Evolutionary conservation across 1,140 invertebrate species (phyloP), one percentile per base, ranked within the genome.

Genomic region (Babylonia areolata): DNA sequence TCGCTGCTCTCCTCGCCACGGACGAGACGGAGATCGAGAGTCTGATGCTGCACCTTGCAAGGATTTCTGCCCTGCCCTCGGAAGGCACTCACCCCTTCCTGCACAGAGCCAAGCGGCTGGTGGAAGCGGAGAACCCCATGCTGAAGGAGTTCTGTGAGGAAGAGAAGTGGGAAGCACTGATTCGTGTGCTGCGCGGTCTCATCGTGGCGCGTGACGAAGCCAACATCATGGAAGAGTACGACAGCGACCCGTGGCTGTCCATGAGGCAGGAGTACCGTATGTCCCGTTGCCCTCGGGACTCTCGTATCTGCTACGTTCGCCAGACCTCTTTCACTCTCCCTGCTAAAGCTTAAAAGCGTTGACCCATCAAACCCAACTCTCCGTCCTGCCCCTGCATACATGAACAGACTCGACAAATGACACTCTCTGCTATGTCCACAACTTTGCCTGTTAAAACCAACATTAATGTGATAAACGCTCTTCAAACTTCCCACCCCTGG

Each of bases 181-280:
- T 81, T 0, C 69, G 64, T 9, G 37, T 79, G 5, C 87, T 91
- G 3, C 80, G 33, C 28, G 84, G 33, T 2, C 83, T 88, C 0
- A 86, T 91, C 28, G 85, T 87, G 6, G 86, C 87, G 1, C 86
- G 87, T 23, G 89, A 90, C 80, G 80, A 88, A 54, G 69, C 58
- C 6, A 80, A 85, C 83, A 37, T 91, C 28, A 64, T 82, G 40
- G 90, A 91, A 58, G 90, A 90, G 84, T 90, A 91, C 80, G 89
- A 89, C 37, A 89, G 89, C 75, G 90, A 90, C 54, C 89, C 90
- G 28, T 91, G 90, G 90, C 78, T 90, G 12, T 86, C 81, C 35
- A 80, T 88, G 64, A 71, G 90, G 51, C 86, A 87, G 33, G 75
- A 85, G 20, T 90, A 90, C 58, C 69, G 89, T 23, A 33, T 81